Base-by-base conservation (phyloP, 2,797 vertebrate species). In the Halcyon chelicuti region DNA sequence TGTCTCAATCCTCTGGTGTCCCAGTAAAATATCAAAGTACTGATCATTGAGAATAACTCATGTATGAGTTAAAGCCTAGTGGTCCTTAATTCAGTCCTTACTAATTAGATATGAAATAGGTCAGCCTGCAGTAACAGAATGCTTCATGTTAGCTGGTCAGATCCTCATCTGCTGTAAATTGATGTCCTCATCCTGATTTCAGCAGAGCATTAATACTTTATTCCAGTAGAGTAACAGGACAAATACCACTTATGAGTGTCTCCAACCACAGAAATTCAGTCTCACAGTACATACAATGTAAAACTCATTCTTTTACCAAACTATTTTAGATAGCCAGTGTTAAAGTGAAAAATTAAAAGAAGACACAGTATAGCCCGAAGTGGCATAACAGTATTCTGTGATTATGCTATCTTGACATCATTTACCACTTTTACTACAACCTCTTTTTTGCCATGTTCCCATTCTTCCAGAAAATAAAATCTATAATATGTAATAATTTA, bases 401-500 rank as follows among this genome's bases (percentile, higher is more conserved):
- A 93, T 86, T 47, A 40, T 86, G 47, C 84, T 96, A 82, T 73
- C 89, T 67, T 51, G 92, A 94, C 88, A 94, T 90, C 71, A 86
- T 90, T 95, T 93, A 91, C 70, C 90, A 91, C 82, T 95, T 97
- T 95, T 73, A 79, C 52, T 95, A 84, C 96, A 94, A 90, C 52
- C 51, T 95, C 83, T 96, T 86, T 78, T 84, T 80, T 95, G 79
- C 96, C 96, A 78, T 81, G 92, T 91, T 91, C 96, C 86, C 40
- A 87, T 95, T 92, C 93, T 97, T 97, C 90, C 95, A 97, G 96
- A 97, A 97, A 98, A 97, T 97, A 98, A 98, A 96, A 97, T 96
- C 97, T 98, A 97, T 98, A 97, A 98, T 97, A 98, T 97, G 96
- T 94, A 98, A 98, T 98, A 97, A 98, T 98, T 98, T 97, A 96